These are phyloP conservation scores for Scaptodrosophila latifasciaeformis DNA, from an alignment of 2,888 invertebrate species.

Conservation along the genomic window DNA sequence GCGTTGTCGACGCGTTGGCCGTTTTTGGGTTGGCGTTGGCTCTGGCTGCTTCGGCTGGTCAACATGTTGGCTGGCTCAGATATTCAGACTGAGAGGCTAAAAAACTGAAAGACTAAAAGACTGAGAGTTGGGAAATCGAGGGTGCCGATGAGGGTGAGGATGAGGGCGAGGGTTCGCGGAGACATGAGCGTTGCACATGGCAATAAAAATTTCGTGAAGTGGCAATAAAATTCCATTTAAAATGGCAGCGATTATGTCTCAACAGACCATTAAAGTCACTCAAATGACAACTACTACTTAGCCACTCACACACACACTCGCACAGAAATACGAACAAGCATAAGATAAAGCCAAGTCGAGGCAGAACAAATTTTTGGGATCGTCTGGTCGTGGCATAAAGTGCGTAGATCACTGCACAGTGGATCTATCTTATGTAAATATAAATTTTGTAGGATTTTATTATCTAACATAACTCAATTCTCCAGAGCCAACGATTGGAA, in stretches of 20 bases:
- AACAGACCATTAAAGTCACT: constrained; percentile 75
- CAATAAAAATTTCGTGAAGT: constrained; percentile 70
- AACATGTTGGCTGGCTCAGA: no score
- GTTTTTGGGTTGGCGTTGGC: constrained; percentile 38
- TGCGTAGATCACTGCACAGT: no score
- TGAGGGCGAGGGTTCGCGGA: constrained; percentile 26
- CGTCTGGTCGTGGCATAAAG: no score
- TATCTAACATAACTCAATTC: no score
- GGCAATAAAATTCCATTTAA: constrained; percentile 75
- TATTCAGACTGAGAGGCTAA: no score
- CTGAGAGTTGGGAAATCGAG: no score
- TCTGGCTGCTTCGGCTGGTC: constrained; percentile 4
- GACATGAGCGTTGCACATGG: constrained; percentile 24
- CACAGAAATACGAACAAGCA: constrained; percentile 18
- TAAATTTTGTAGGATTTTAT: no score
- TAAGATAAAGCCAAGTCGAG: constrained; percentile 12
- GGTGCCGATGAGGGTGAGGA: no score
- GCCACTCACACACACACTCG: constrained; percentile 45
- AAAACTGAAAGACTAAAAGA: no score
- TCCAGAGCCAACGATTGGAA: no score
- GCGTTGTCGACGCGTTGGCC: constrained; percentile 3
- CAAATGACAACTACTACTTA: constrained; percentile 74
- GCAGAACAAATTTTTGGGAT: no score
- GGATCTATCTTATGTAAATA: no score
- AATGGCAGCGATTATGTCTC: constrained; percentile 75